Base-by-base conservation (phyloP, 2,113 vertebrate species). In the Limanda limanda region DNA sequence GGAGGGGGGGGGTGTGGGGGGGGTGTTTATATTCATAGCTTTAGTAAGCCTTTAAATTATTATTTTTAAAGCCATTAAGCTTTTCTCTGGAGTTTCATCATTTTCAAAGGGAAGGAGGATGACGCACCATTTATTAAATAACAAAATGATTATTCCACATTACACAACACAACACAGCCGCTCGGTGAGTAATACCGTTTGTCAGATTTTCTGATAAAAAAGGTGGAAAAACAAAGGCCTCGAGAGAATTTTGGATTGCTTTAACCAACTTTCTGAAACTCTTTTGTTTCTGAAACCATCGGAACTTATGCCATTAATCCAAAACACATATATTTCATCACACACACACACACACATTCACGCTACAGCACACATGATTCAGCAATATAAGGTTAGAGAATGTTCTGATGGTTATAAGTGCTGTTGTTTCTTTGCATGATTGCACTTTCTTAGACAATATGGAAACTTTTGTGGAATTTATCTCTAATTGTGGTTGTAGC, bases 401-500 rank as follows among this genome's bases (percentile, higher is more conserved):
- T 51, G 47, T 20, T 18, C 47, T 51, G 4, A 20, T 18, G 5
- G 15, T 6, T 7, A 1, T 5, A 15, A 51, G 47, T 56, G 23
- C 11, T 57, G 21, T 8, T 35, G 3, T 0, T 6, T 66, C 54
- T 58, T 18, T 4, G 8, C 1, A 42, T 31, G 1, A 25, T 31
- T 59, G 56, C 6, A 0, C 15, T 66, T 60, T 55, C 6, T 24
- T 11, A 11, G 57, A 25, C 1, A 2, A 81, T 27, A 11, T 54
- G 42, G 63, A 61, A 86, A 67, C 55, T 42, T 71, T 40, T 71
- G n/a, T 85, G 70, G 74, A 76, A 68, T 73, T 13, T 25, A 24
- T 54, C 3, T 10, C 18, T 45, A 18, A 23, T 27, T 4, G 12
- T 68, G 37, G 7, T 24, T 37, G 8, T 47, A 11, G 0, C 18